Percentiles rank a stretch among this genome's conserved stretches.
Conservation (phyloP, 1,140 invertebrate genomes). For the Panagrolaimus sp. region DNA sequence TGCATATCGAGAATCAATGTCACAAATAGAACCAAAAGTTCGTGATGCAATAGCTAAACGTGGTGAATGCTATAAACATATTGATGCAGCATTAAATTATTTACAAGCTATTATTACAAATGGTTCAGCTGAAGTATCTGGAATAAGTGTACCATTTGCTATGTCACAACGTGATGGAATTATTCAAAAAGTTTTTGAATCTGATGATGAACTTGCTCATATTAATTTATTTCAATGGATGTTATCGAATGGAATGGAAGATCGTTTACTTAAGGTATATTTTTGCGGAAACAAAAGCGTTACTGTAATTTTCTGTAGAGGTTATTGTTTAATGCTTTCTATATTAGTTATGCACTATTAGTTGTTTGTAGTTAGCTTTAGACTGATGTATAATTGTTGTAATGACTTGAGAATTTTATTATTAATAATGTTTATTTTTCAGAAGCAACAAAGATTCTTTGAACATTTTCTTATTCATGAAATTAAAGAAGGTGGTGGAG, state of each 20-base stretch:
- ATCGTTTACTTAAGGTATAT: slow-evolving; percentile 68
- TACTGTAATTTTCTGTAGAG: too few relatives aligned
- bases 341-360: too few relatives aligned
- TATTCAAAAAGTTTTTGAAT: slow-evolving; percentile 60
- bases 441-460: slow-evolving; percentile 59
- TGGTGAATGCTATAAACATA: slow-evolving; percentile 25
- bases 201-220: slow-evolving; percentile 78
- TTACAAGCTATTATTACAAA: neutral
- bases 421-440: too few relatives aligned
- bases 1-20: slow-evolving; percentile 1
- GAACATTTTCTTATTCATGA: slow-evolving; percentile 45
- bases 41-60: slow-evolving; percentile 38
- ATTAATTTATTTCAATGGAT: slow-evolving; percentile 86
- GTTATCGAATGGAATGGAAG: slow-evolving; percentile 70
- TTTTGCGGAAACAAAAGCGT: too few relatives aligned
- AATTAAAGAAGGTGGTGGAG: slow-evolving; percentile 57
- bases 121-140: neutral
- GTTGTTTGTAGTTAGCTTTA: too few relatives aligned
- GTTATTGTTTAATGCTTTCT: too few relatives aligned
- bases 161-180: slow-evolving; percentile 59
- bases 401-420: too few relatives aligned
- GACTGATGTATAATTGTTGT: too few relatives aligned
- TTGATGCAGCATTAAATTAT: neutral
- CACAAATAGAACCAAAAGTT: slow-evolving; percentile 3
- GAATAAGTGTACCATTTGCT: neutral